Percentiles rank a stretch among this genome's conserved stretches.
Evolutionary conservation across 2,888 invertebrate genomes (phyloP).

Genomic region (Caenorhabditis sp.): DNA sequence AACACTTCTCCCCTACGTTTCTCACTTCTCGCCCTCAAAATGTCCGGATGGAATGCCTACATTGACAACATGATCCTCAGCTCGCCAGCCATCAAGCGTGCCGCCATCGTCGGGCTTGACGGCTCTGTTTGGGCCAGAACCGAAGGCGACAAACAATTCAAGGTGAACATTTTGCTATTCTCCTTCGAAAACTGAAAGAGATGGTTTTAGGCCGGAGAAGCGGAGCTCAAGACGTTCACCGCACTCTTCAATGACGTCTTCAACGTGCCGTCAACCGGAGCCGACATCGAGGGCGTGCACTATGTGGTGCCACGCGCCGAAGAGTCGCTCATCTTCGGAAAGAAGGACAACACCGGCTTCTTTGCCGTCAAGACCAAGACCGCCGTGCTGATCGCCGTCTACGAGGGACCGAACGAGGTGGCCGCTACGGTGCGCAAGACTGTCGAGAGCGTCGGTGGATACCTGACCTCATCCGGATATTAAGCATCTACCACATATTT

Average conservation of each 20-base stretch:
- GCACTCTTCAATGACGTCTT: conserved; percentile 67
- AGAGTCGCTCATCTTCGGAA: conserved; percentile 78
- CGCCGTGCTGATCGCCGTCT: conserved; percentile 76
- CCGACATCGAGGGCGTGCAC: conserved; percentile 74
- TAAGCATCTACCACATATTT: conserved; percentile 27
- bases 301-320: conserved; percentile 78
- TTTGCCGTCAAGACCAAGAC: conserved; percentile 76
- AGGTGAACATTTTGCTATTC: conserved; percentile 43
- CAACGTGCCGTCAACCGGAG: conserved; percentile 66
- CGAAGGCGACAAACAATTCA: conserved; percentile 64
- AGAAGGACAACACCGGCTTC: conserved; percentile 75
- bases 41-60: conserved; percentile 78
- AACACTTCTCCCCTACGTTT: background rate
- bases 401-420: conserved; percentile 74
- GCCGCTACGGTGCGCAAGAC: conserved; percentile 72
- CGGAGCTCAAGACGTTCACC: conserved; percentile 72
- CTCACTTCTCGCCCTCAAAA: conserved; percentile 22
- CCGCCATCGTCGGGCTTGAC: conserved; percentile 75
- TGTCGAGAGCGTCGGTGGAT: conserved; percentile 74
- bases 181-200: too few species aligned
- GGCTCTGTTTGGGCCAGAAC: conserved; percentile 76
- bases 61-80: conserved; percentile 66
- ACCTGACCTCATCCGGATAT: conserved; percentile 70
- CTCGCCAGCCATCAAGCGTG: conserved; percentile 72
- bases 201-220: conserved; percentile 74